phyloP scores from a whole-genome alignment of 2,113 vertebrate species.

The Euleptes europaea region DNA sequence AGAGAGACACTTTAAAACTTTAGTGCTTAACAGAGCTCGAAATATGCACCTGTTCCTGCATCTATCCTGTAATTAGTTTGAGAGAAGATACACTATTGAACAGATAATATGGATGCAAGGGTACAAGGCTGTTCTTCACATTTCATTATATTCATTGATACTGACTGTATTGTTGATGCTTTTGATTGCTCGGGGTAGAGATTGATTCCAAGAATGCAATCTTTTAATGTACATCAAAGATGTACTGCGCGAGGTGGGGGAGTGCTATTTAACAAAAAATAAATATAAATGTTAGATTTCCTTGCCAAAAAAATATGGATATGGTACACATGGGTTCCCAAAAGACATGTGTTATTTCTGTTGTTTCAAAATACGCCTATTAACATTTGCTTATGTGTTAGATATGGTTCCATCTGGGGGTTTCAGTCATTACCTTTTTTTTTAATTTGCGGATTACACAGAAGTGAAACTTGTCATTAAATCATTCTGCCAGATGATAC shows the following conservation, averaged over 20 bases:
- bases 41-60: slow-evolving; percentile 70
- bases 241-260: accelerated
- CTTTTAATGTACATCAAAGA: not conserved
- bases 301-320: not conserved
- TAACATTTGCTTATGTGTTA: not conserved
- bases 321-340: not conserved
- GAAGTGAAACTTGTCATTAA: not conserved
- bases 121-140: slow-evolving; percentile 36
- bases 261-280: slow-evolving; percentile 5
- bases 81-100: slow-evolving; percentile 33
- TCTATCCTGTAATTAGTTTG: slow-evolving; percentile 47
- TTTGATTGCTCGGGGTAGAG: slow-evolving; percentile 22
- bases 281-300: not conserved
- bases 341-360: not conserved
- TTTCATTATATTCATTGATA: slow-evolving; percentile 39
- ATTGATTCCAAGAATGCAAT: not conserved
- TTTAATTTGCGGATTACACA: not conserved
- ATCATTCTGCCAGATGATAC: not conserved
- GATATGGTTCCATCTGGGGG: slow-evolving; percentile 4
- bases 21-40: slow-evolving; percentile 72
- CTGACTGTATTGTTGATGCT: slow-evolving; percentile 43
- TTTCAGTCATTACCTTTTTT: not conserved
- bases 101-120: not conserved
- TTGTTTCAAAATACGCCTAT: slow-evolving; percentile 21
- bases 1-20: slow-evolving; percentile 69